Evolutionary conservation across 2,888 invertebrate species (phyloP), one percentile per base, ranked within the genome.

Genomic region (Lingula anatina): DNA sequence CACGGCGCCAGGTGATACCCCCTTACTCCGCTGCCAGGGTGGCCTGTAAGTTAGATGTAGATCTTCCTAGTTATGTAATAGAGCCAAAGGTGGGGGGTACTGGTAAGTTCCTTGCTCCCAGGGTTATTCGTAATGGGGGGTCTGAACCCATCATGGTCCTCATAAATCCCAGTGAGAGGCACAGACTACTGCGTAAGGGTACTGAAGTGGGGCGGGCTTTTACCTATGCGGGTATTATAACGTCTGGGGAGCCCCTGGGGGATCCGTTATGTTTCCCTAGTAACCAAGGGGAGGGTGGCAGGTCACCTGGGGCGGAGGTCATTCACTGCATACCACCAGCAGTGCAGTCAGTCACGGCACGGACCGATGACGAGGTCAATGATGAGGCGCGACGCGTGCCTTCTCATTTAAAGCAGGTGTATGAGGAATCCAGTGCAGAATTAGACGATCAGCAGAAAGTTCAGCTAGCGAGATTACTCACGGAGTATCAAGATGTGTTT

Each of bases 1-100:
- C 31, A 7, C 45, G 41, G 27, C 21, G 41, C 15, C 25, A 24
- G 2, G 44, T 50, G 9, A 44, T 55, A 21, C 53, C 50, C n/a
- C 48, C 51, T 20, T 46, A 49, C 31, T 50, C 50, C 4, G 51
- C 49, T n/a, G 27, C 47, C 3, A 28, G 41, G 18, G 36, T 55
- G 12, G 2, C 41, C 4, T 44, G 48, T 5, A 44, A 39, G 25
- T 7, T 55, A 2, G 38, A 46, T 1, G 5, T 20, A 15, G 25
- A 43, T 5, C 20, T 55, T 23, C 4, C 37, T 12, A 40, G 47
- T n/a, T 54, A 49, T 35, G 38, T 49, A 23, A 23, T 49, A 5
- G 52, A 55, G 41, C 51, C 49, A 20, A 28, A 18, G 12, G 26
- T 31, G 4, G 35, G 48, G 23, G 21, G 47, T 15, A 27, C 26